These are phyloP conservation scores for Coptodon rendalli DNA, from an alignment of 2,113 vertebrate genomes.

Conservation along the genomic window DNA sequence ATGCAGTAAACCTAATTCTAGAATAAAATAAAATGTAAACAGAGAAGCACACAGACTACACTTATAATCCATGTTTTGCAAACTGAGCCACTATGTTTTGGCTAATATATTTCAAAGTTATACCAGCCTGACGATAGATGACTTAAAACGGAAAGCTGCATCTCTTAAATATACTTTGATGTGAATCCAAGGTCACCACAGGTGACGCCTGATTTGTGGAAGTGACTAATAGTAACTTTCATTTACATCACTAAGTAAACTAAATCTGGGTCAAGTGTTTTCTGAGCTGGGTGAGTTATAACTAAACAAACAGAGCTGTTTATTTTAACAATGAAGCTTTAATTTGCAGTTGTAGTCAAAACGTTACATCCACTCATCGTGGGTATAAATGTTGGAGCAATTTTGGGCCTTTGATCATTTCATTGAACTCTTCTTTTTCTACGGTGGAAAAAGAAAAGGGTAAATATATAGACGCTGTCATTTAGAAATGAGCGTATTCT, in stretches of 20 bases:
- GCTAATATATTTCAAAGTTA: neutral
- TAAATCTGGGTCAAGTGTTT: neutral
- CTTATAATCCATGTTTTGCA: neutral
- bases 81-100: neutral
- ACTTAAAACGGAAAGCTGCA: neutral
- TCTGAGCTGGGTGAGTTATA: neutral
- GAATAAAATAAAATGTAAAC: neutral
- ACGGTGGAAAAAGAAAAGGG: neutral
- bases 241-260: neutral
- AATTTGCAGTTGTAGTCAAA: neutral
- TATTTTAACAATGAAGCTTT: neutral
- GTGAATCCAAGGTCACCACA: neutral
- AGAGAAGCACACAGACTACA: neutral
- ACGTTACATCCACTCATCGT: neutral
- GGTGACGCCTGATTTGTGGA: neutral
- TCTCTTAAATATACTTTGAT: neutral
- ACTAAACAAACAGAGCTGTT: neutral
- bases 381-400: neutral
- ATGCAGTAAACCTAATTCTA: neutral
- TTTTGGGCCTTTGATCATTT: neutral
- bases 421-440: neutral
- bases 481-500: neutral
- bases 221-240: neutral
- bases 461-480: neutral
- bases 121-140: neutral